phyloP scores from a whole-genome alignment of 2,797 vertebrate species.

The Neomorphus geoffroyi region DNA sequence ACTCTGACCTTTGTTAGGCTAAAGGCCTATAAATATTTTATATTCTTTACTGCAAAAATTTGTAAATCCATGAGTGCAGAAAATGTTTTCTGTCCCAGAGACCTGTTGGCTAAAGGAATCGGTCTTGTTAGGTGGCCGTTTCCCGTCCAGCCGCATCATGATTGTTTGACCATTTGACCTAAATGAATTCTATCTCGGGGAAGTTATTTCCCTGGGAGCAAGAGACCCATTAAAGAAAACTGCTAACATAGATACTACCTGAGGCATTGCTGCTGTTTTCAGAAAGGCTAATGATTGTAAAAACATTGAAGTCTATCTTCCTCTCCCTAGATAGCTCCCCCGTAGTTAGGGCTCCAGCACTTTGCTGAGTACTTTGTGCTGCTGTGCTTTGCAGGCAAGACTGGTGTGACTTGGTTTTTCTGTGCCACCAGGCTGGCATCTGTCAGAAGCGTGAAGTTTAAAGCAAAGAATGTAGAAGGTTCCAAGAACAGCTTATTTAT shows the following conservation, averaged over 20 bases:
- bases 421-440: not conserved
- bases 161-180: not conserved
- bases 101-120: not conserved
- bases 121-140: not conserved
- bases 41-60: not conserved
- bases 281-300: not conserved
- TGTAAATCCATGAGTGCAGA: not conserved
- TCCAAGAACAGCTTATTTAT: not conserved
- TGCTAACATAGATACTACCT: not conserved
- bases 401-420: not conserved
- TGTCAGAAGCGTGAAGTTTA: not conserved
- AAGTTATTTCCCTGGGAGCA: not conserved
- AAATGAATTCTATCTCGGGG: not conserved
- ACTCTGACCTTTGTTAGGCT: constrained; percentile 2
- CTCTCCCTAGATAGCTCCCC: not conserved
- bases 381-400: not conserved
- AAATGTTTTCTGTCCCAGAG: constrained; percentile 25
- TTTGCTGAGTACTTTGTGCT: not conserved
- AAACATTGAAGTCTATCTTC: not conserved
- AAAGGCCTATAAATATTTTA: constrained; percentile 47
- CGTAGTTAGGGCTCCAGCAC: not conserved
- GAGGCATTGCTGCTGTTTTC: not conserved
- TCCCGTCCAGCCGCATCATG: not conserved
- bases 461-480: not conserved
- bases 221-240: not conserved